Evolutionary conservation across 1,140 invertebrate species (phyloP).

Genomic region (Trialeurodes vaporariorum): DNA sequence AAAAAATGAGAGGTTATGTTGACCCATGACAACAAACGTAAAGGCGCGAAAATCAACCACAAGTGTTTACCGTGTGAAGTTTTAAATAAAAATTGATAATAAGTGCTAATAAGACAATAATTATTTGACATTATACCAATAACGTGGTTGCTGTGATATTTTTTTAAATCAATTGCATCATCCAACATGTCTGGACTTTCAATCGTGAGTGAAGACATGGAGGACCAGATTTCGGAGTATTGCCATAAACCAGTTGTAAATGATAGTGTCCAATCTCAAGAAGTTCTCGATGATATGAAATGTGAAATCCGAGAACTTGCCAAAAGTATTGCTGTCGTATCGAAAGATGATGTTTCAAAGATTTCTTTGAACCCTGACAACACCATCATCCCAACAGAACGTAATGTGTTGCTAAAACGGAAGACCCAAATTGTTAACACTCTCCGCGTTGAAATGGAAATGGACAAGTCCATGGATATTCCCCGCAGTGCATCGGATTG

Average conservation of each 20-base stretch:
- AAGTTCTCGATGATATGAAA: neutral
- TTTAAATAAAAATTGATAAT: no score
- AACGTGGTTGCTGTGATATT: no score
- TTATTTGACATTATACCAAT: no score
- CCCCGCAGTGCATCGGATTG: neutral
- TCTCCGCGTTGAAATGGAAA: neutral
- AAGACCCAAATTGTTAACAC: neutral
- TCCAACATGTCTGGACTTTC: no score
- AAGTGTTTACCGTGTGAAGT: no score
- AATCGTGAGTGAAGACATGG: no score
- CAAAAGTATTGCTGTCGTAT: neutral
- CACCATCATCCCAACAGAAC: neutral
- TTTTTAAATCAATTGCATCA: no score
- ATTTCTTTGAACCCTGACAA: neutral
- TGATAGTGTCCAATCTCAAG: neutral
- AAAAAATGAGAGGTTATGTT: no score
- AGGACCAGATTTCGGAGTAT: neutral
- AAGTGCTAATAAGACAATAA: no score
- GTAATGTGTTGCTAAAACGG: neutral
- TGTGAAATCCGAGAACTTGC: neutral
- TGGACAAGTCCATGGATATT: neutral
- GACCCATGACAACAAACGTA: no score
- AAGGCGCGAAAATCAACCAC: no score
- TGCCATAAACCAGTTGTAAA: neutral
- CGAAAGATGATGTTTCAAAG: neutral